Evolutionary conservation across 2,113 vertebrate genomes (phyloP), one percentile per base, ranked within the genome.

Genomic region (Plectropomus leopardus): DNA sequence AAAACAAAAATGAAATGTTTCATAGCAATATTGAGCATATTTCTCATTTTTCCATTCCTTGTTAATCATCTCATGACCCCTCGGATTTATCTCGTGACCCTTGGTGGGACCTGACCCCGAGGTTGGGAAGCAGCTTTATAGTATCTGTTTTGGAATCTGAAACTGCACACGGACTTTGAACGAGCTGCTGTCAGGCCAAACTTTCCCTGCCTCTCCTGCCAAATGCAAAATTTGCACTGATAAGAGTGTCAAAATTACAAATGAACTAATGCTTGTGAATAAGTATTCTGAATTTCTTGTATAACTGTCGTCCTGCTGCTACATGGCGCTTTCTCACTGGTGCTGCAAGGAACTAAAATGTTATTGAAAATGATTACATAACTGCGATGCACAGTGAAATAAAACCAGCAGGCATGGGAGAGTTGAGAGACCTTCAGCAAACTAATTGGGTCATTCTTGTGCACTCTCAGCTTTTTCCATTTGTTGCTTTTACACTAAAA

Each of bases 341-440:
- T 67, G n/a, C 53, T 36, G 61, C 63, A 7, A 53, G 24, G 5
- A 16, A 57, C 47, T 24, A 50, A 9, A 13, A 50, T 34, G 9
- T 28, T 65, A 45, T 51, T 63, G 21, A 55, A 70, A 72, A 67
- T 30, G 30, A 67, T 81, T 67, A 72, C 2, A 7, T 57, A 40
- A 73, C 63, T 34, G 67, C 50, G 23, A 26, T 10, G 6, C 23
- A 51, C 16, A 34, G 50, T 60, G 32, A 54, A 63, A 63, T 55
- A 64, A 67, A 63, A 63, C 28, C 11, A 28, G 2, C 59, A 47
- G 23, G 32, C 15, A 19, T 26, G 26, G 50, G 30, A 16, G 15
- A 19, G 24, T 6, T 67, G 47, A 40, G 14, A n/a, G 45, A 40
- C 23, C 34, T 54, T 58, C 17, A 30, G 32, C 51, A 54, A 51